Conservation (phyloP, 92 coral and sea anemone genomes). For the Siderastrea siderea region DNA sequence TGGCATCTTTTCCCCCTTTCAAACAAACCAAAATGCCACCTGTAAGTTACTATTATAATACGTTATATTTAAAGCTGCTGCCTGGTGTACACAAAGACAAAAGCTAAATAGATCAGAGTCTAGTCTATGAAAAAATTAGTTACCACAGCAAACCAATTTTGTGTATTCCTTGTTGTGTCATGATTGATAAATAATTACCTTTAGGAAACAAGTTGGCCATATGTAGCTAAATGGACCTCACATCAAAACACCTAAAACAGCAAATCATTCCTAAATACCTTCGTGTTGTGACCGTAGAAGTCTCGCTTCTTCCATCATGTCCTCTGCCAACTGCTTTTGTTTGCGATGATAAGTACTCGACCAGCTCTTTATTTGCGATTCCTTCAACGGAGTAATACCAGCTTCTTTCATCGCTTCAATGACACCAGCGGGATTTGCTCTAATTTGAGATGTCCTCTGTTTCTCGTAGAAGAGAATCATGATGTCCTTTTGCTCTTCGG, state of each 20-base stretch:
- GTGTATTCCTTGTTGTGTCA: too few species aligned
- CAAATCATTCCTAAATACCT: neutral
- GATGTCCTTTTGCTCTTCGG: conserved; percentile 56
- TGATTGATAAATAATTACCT: too few species aligned
- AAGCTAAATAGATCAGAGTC: too few species aligned
- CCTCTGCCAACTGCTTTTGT: conserved; percentile 51
- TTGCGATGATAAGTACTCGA: conserved; percentile 68
- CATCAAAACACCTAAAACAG: neutral
- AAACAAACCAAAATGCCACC: neutral
- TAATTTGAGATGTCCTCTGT: conserved; percentile 38
- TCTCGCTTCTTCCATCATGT: conserved; percentile 37
- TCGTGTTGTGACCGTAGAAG: neutral
- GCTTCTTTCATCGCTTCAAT: conserved; percentile 43
- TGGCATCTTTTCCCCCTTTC: neutral
- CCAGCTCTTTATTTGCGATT: conserved; percentile 66
- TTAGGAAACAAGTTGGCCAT: too few species aligned
- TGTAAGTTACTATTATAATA: neutral
- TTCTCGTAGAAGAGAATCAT: conserved; percentile 51
- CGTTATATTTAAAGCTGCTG: neutral
- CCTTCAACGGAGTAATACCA: conserved; percentile 52
- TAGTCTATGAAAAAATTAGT: too few species aligned
- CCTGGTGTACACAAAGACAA: too few species aligned
- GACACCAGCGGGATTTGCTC: conserved; percentile 60
- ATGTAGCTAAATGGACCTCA: too few species aligned
- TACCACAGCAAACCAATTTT: too few species aligned